Conservation (phyloP, 2,888 invertebrate species). For the Stictocephala bisonia region DNA sequence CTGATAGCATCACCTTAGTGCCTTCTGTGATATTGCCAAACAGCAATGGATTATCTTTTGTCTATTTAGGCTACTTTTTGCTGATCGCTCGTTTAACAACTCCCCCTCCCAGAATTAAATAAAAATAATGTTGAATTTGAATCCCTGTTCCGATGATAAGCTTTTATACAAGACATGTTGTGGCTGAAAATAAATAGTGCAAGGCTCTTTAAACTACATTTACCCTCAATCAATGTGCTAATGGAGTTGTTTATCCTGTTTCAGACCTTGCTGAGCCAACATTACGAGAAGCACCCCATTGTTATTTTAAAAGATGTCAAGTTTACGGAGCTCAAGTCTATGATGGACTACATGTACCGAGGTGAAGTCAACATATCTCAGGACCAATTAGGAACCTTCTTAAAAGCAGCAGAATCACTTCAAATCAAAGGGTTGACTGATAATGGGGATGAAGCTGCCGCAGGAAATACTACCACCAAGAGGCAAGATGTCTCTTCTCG, state of each 20-base stretch:
- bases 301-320: conserved; percentile 93
- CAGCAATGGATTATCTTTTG: too few relatives aligned
- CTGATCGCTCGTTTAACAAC: too few relatives aligned
- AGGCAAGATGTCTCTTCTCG: conserved; percentile 54
- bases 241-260: conserved; percentile 63
- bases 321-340: conserved; percentile 88
- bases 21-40: too few relatives aligned
- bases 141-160: too few relatives aligned
- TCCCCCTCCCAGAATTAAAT: too few relatives aligned
- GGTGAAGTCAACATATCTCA: conserved; percentile 95
- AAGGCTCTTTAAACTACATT: too few relatives aligned
- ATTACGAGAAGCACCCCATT: conserved; percentile 92
- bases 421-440: conserved; percentile 93
- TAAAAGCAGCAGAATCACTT: conserved; percentile 91
- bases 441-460: conserved; percentile 56
- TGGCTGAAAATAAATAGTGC: too few relatives aligned
- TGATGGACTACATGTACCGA: conserved; percentile 95
- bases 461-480: conserved; percentile 59
- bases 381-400: conserved; percentile 87
- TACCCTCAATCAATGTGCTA: too few relatives aligned
- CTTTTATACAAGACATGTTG: too few relatives aligned
- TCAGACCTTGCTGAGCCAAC: conserved; percentile 86
- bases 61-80: too few relatives aligned
- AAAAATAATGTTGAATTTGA: too few relatives aligned
- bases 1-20: too few relatives aligned